These are phyloP conservation scores for Nomia melanderi DNA, from an alignment of 1,140 invertebrate species.

Conservation along the genomic window DNA sequence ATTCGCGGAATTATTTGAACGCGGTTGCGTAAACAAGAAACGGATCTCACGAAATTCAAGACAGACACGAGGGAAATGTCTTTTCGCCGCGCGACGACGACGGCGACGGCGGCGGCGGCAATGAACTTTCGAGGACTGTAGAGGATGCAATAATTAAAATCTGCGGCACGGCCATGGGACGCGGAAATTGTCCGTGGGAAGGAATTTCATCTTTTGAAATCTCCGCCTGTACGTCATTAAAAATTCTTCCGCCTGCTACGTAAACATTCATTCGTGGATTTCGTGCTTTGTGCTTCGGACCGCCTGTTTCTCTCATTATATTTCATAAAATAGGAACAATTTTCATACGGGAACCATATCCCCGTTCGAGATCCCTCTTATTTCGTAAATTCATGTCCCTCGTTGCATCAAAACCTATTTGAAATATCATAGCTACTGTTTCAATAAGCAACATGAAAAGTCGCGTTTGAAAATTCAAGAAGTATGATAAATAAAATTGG, in stretches of 20 bases:
- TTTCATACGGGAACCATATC: background rate
- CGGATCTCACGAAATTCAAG: background rate
- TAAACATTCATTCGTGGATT: background rate
- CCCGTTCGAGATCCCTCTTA: too few species aligned
- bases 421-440: too few species aligned
- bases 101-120: background rate
- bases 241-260: background rate
- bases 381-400: too few species aligned
- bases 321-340: background rate
- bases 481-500: too few species aligned
- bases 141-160: constrained; percentile 6
- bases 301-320: background rate
- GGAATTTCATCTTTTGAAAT: background rate
- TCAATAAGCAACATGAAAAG: too few species aligned
- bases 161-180: background rate
- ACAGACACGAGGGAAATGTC: background rate
- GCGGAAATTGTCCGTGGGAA: background rate
- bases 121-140: background rate
- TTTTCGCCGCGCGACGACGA: too few species aligned
- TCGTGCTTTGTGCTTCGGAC: background rate
- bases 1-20: background rate
- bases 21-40: background rate
- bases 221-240: background rate
- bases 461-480: too few species aligned
- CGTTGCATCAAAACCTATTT: too few species aligned